Conservation (phyloP, 2,888 invertebrate genomes). For the Sthenelais limicola region DNA sequence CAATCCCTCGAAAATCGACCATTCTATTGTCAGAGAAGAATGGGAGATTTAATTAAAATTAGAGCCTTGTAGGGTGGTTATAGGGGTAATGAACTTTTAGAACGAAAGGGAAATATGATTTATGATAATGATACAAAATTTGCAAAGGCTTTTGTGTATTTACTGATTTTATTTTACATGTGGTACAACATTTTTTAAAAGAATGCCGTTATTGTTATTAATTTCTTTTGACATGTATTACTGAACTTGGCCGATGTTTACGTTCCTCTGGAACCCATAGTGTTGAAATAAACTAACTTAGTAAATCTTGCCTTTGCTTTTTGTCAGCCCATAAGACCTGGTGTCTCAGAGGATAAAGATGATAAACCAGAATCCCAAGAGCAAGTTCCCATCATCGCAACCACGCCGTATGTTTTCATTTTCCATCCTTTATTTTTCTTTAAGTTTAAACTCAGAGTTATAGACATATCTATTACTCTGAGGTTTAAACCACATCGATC, state of each 20-base stretch:
- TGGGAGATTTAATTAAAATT: too few species aligned
- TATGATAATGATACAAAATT: slow-evolving; percentile 14
- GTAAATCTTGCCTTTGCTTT: not conserved
- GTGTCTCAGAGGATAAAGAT: slow-evolving; percentile 10
- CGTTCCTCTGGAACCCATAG: not conserved
- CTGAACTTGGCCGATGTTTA: too few species aligned
- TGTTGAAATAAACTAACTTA: not conserved
- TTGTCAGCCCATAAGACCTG: slow-evolving; percentile 12
- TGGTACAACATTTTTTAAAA: too few species aligned
- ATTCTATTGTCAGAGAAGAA: too few species aligned
- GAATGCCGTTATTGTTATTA: too few species aligned
- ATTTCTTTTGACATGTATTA: too few species aligned
- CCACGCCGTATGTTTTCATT: slow-evolving; percentile 15
- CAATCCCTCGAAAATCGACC: too few species aligned
- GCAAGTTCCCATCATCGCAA: slow-evolving; percentile 16
- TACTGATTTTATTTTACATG: too few species aligned
- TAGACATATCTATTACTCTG: too few species aligned
- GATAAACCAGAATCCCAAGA: slow-evolving; percentile 2
- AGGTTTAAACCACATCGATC: too few species aligned
- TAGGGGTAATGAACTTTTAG: slow-evolving; percentile 1
- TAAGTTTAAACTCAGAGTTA: not conserved
- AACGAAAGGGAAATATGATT: too few species aligned
- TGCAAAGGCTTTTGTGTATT: too few species aligned
- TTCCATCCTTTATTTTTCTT: slow-evolving; percentile 4
- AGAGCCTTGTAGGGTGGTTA: slow-evolving; percentile 11